A percentile compares a stretch with the other conserved stretches of the same genome.
Evolutionary conservation across 2,888 invertebrate genomes (phyloP).

Genomic region (Pyrgus malvae): DNA sequence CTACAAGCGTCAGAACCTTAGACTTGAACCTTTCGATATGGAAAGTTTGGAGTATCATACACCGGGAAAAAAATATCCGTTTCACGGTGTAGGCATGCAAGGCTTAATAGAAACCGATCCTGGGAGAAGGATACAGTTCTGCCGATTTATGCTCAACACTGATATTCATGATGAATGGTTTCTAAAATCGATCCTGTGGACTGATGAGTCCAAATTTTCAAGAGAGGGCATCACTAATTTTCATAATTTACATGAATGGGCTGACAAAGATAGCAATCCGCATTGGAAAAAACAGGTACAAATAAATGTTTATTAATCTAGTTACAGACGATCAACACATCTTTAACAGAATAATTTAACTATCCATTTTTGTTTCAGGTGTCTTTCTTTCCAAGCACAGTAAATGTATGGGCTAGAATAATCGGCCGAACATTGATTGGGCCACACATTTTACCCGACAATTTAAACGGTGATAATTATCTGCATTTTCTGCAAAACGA

Average conservation of each 20-base stretch:
- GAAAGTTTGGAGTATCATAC: conserved; percentile 26
- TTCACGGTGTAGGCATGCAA: conserved; percentile 12
- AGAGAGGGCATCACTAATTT: conserved; percentile 18
- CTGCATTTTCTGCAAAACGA: conserved; percentile 23
- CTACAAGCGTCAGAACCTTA: conserved; percentile 28
- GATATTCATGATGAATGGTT: conserved; percentile 2
- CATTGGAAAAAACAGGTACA: conserved; percentile 7
- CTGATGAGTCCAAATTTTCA: conserved; percentile 21
- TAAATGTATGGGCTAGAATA: conserved; percentile 21
- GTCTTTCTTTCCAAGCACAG: conserved; percentile 10
- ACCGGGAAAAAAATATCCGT: conserved; percentile 16
- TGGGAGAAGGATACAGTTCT: conserved; percentile 13
- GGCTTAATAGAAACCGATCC: conserved; percentile 8
- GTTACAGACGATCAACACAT: background rate
- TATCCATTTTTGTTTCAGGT: background rate
- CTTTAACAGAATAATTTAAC: too few relatives aligned
- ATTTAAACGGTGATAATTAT: conserved; percentile 28
- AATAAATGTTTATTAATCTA: too few relatives aligned
- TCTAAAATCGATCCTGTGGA: conserved; percentile 9
- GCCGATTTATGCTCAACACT: conserved; percentile 5
- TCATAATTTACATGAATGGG: conserved; percentile 23
- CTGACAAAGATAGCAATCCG: conserved; percentile 13
- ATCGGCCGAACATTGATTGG: conserved; percentile 19
- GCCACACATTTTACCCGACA: conserved; percentile 22
- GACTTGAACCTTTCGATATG: conserved; percentile 28